These are phyloP conservation scores for Lamellibrachia columna DNA, from an alignment of 2,888 invertebrate species.

Conservation along the genomic window DNA sequence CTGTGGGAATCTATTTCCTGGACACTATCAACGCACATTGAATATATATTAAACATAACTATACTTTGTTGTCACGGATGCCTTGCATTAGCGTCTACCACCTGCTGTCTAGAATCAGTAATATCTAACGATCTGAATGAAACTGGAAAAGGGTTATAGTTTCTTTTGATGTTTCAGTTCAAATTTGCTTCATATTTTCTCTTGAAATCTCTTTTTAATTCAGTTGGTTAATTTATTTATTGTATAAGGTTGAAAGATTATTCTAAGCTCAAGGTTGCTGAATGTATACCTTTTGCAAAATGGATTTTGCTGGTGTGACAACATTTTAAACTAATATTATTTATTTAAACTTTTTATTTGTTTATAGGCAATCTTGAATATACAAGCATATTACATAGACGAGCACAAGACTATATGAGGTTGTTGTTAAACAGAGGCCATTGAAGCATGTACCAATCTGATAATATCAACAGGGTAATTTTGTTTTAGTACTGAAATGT, in stretches of 20 bases:
- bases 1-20: background rate
- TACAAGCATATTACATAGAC: background rate
- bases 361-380: background rate
- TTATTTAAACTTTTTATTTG: background rate
- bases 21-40: background rate
- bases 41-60: background rate
- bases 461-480: background rate
- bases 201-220: background rate
- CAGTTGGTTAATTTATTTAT: background rate
- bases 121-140: background rate
- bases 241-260: background rate
- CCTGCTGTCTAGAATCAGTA: background rate
- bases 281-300: background rate
- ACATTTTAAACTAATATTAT: constrained; percentile 16
- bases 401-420: background rate
- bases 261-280: background rate
- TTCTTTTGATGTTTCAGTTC: background rate
- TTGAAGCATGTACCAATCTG: background rate
- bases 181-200: background rate
- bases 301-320: background rate
- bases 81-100: background rate
- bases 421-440: background rate
- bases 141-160: background rate
- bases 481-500: background rate
- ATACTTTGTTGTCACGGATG: background rate